Percentiles rank a stretch among this genome's conserved stretches.
phyloP scores from a whole-genome alignment of 2,888 invertebrate species.

The Torymus aiolomorphi region DNA sequence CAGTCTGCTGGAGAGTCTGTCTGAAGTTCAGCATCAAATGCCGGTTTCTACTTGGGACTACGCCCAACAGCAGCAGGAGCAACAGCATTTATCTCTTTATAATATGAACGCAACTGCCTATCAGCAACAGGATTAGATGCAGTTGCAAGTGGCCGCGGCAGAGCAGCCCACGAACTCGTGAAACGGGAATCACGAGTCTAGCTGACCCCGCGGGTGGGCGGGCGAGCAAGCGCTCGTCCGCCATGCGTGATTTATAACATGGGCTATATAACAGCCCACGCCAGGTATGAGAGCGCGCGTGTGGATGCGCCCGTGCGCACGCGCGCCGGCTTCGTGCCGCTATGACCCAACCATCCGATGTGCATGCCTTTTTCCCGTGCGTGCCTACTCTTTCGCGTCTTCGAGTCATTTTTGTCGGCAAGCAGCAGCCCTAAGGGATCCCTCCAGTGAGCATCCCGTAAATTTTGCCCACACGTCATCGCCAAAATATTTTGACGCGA shows the following conservation, averaged over 20 bases:
- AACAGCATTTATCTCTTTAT: too few species aligned
- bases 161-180: constrained; percentile 65
- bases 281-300: constrained; percentile 65
- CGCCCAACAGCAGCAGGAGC: too few species aligned
- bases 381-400: constrained; percentile 55
- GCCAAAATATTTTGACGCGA: constrained; percentile 70
- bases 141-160: constrained; percentile 63
- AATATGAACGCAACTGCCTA: not conserved
- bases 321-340: too few species aligned
- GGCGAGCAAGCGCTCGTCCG: constrained; percentile 38
- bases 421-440: not conserved
- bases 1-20: too few species aligned
- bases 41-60: too few species aligned
- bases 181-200: constrained; percentile 65
- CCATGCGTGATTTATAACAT: constrained; percentile 68
- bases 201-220: constrained; percentile 65
- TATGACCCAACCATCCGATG: too few species aligned
- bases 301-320: not conserved
- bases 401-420: constrained; percentile 15
- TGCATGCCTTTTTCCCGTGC: not conserved
- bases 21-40: too few species aligned
- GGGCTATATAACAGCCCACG: constrained; percentile 60
- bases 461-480: constrained; percentile 63
- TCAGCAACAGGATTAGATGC: constrained; percentile 49
- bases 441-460: constrained; percentile 19